Evolutionary conservation across 2,113 vertebrate species (phyloP).

Genomic region (Cairina moschata): DNA sequence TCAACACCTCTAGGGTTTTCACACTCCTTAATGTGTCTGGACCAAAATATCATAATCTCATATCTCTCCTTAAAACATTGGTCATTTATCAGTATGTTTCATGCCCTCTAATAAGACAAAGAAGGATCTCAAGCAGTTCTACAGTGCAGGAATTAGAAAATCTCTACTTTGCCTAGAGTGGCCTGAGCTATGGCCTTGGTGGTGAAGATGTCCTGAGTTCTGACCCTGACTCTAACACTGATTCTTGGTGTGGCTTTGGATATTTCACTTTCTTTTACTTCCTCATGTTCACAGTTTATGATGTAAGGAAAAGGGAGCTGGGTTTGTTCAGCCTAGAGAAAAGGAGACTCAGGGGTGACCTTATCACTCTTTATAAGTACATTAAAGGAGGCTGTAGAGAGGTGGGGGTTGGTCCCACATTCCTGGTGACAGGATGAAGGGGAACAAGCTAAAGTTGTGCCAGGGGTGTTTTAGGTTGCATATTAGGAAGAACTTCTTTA

Average conservation of each 20-base stretch:
- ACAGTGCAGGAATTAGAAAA: neutral
- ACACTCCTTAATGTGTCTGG: neutral
- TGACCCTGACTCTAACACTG: neutral
- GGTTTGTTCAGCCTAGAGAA: no score
- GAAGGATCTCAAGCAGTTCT: neutral
- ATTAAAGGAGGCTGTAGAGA: no score
- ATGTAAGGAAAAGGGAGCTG: neutral
- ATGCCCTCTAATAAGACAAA: neutral
- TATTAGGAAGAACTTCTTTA: no score
- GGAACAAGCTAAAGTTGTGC: no score
- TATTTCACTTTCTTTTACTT: neutral
- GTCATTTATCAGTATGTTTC: neutral
- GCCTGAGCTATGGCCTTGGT: neutral
- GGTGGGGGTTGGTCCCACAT: no score
- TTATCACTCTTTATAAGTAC: no score
- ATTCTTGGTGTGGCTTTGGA: neutral
- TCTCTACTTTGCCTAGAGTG: neutral
- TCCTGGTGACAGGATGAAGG: no score
- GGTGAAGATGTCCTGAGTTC: neutral
- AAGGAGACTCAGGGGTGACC: no score
- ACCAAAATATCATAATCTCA: neutral
- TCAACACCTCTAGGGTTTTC: neutral
- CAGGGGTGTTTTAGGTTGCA: no score
- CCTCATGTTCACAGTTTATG: neutral
- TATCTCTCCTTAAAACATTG: neutral